Conservation (phyloP, 2,113 vertebrate species). For the Vanacampus margaritifer region DNA sequence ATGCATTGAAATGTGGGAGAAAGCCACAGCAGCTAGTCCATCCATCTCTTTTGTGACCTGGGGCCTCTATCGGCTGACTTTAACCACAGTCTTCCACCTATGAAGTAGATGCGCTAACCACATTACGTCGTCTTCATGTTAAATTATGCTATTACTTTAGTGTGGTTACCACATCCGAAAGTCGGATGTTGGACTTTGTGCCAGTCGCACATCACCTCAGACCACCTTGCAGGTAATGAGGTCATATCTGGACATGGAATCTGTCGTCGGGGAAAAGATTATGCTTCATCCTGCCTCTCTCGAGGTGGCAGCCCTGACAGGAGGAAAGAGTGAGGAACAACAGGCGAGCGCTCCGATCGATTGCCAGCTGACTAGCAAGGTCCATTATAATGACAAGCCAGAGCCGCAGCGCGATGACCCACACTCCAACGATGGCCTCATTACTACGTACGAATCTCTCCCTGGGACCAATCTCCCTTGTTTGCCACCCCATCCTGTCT, state of each 20-base stretch:
- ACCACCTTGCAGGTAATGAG: slow-evolving; percentile 59
- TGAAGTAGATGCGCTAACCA: neutral
- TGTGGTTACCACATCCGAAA: slow-evolving; percentile 12
- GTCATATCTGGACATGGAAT: slow-evolving; percentile 51
- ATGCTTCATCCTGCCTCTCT: slow-evolving; percentile 49
- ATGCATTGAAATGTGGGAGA: neutral
- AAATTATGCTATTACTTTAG: slow-evolving; percentile 4
- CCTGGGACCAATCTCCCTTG: slow-evolving; percentile 50
- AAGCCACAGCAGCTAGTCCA: too few relatives aligned
- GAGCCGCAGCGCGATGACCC: slow-evolving; percentile 53
- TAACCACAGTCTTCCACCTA: neutral
- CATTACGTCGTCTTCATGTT: neutral
- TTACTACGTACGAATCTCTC: slow-evolving; percentile 64
- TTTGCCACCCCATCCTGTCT: slow-evolving; percentile 14
- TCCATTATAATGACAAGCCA: slow-evolving; percentile 63
- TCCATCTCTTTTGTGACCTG: neutral
- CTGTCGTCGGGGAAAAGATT: slow-evolving; percentile 49
- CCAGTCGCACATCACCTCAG: slow-evolving; percentile 34
- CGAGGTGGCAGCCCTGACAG: slow-evolving; percentile 58
- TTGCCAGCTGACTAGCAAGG: slow-evolving; percentile 57
- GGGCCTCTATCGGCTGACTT: too few relatives aligned
- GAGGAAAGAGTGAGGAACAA: slow-evolving; percentile 61
- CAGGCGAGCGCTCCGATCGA: slow-evolving; percentile 57
- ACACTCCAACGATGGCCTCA: slow-evolving; percentile 55
- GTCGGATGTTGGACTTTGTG: slow-evolving; percentile 18